Percentiles rank a stretch among this genome's conserved stretches.
Conservation (phyloP, 1,140 invertebrate species). For the Mylabris phalerata region DNA sequence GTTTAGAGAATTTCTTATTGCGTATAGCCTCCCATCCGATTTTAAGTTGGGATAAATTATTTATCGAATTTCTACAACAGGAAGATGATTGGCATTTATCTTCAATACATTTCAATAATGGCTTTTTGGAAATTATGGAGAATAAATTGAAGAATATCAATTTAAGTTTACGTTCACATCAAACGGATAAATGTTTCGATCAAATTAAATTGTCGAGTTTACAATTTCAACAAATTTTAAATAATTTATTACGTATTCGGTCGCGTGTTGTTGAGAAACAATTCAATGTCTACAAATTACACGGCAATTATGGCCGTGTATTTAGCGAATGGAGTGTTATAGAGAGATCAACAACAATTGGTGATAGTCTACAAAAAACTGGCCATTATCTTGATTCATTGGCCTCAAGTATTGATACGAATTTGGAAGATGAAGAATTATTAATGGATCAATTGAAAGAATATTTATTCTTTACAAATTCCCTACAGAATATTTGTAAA, state of each 20-base stretch:
- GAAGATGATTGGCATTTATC: slow-evolving; percentile 71
- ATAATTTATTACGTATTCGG: slow-evolving; percentile 52
- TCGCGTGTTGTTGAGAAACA: slow-evolving; percentile 68
- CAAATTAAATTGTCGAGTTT: slow-evolving; percentile 68
- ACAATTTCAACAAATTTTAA: slow-evolving; percentile 60
- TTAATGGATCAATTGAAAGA: slow-evolving; percentile 80
- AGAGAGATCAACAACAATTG: slow-evolving; percentile 65
- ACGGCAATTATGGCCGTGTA: slow-evolving; percentile 72
- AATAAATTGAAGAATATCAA: slow-evolving; percentile 69
- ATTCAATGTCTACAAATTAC: slow-evolving; percentile 73
- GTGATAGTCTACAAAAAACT: slow-evolving; percentile 66
- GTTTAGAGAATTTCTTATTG: slow-evolving; percentile 74
- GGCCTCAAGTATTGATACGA: slow-evolving; percentile 66
- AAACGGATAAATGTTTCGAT: slow-evolving; percentile 68
- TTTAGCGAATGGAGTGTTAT: slow-evolving; percentile 83
- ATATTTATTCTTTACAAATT: slow-evolving; percentile 69
- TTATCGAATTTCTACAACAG: slow-evolving; percentile 66
- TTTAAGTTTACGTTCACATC: slow-evolving; percentile 65
- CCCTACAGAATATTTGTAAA: slow-evolving; percentile 66
- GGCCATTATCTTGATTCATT: slow-evolving; percentile 68
- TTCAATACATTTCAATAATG: slow-evolving; percentile 56
- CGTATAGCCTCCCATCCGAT: slow-evolving; percentile 67
- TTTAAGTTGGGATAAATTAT: slow-evolving; percentile 68
- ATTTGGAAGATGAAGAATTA: slow-evolving; percentile 75
- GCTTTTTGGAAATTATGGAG: slow-evolving; percentile 65